These are phyloP conservation scores for Cepphus grylle DNA, from an alignment of 2,113 vertebrate species.

Conservation along the genomic window DNA sequence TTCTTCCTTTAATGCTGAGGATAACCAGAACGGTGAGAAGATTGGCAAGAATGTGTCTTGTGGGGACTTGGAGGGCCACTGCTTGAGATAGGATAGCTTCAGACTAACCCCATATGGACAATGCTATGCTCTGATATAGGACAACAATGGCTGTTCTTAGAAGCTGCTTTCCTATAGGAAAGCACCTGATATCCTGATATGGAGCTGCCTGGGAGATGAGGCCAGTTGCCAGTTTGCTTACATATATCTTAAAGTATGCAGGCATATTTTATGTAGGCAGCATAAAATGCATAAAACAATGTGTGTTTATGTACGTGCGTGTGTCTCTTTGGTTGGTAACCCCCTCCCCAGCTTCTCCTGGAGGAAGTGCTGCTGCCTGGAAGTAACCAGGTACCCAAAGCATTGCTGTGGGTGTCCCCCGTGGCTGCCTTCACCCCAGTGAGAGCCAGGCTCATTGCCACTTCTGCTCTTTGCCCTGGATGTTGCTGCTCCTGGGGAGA, in stretches of 20 bases:
- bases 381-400: background rate
- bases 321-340: background rate
- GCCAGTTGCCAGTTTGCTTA: background rate
- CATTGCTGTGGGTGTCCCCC: background rate
- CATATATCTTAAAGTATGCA: background rate
- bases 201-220: background rate
- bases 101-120: background rate
- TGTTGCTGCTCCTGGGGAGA: background rate
- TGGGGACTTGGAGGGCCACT: background rate
- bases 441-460: background rate
- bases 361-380: background rate
- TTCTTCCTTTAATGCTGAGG: background rate
- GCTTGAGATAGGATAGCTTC: background rate
- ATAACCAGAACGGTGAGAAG: background rate
- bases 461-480: background rate
- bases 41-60: background rate
- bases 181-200: background rate
- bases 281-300: background rate
- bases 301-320: background rate
- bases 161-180: background rate
- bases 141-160: background rate
- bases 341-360: background rate
- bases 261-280: background rate
- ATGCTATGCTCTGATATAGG: background rate
- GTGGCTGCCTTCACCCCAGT: background rate